Base-by-base conservation (phyloP, 1,140 invertebrate species). In the Eriocheir sinensis region DNA sequence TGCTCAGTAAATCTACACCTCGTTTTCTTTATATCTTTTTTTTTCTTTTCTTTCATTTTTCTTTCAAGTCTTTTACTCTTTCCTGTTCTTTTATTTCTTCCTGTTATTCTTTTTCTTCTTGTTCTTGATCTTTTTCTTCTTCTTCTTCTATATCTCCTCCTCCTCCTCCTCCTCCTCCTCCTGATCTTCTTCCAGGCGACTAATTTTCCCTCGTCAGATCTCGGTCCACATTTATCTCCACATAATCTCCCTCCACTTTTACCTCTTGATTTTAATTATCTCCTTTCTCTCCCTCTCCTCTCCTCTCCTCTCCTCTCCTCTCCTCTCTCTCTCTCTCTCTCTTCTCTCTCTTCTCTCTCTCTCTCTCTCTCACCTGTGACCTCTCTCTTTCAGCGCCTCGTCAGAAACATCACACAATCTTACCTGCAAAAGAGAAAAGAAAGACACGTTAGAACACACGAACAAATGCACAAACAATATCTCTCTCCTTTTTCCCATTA, bases 161-260 rank as follows among this genome's bases (percentile, higher is more conserved):
- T 85, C 12, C 34, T 85, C 81, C 9, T 85, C 38, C 34, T 85
- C 81, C 81, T 85, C 81, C 81, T 85, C 81, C 17, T 36, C 81
- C 81, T 72, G 12, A 72, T 12, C 53, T 12, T 12, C 27, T 12
- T 72, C 27, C 27, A 72, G 12, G 27, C 53, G 12, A 27, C 53
- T 27, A 12, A 72, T 12, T 72, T 72, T 27, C 12, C 27, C 53
- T 27, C 53, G 27, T 72, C 53, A 12, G 53, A n/a, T n/a, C n/a
- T n/a, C n/a, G n/a, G n/a, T n/a, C n/a, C n/a, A n/a, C n/a, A n/a
- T n/a, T n/a, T n/a, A n/a, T n/a, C n/a, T n/a, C n/a, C n/a, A n/a
- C n/a, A n/a, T n/a, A n/a, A n/a, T n/a, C n/a, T n/a, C n/a, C n/a
- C n/a, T n/a, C n/a, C n/a, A n/a, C 53, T 27, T 27, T 72, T 27